Percentiles rank a stretch among this genome's conserved stretches.
phyloP scores from a whole-genome alignment of 2,113 vertebrate genomes.

The Myrmecobius fasciatus region DNA sequence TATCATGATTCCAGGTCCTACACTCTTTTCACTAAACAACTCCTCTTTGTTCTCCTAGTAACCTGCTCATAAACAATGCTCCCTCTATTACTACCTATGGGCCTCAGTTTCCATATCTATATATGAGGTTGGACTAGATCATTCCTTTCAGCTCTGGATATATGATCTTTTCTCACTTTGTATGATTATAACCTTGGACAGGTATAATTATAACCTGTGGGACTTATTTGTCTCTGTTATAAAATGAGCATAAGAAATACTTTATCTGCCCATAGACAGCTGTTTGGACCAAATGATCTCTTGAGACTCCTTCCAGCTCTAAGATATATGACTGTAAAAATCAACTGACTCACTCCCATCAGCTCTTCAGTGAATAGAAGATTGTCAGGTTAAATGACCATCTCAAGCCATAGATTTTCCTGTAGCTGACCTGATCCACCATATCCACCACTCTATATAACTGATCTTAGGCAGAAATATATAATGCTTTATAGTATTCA shows the following conservation, averaged over 20 bases:
- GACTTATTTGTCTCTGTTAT: neutral
- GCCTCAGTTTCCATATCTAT: neutral
- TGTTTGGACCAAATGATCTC: neutral
- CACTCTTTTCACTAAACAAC: neutral
- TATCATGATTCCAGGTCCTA: neutral
- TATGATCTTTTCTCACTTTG: neutral
- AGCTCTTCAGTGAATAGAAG: neutral
- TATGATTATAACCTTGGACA: neutral
- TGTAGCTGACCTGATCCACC: neutral
- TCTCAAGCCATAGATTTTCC: neutral
- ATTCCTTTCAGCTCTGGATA: neutral
- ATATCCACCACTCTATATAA: neutral
- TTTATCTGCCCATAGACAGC: neutral
- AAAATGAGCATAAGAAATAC: neutral
- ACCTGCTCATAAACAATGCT: neutral
- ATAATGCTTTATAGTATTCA: neutral
- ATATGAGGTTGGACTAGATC: neutral
- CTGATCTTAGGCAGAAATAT: neutral
- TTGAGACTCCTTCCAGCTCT: neutral
- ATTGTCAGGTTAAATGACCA: neutral
- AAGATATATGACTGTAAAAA: neutral
- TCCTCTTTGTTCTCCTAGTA: neutral
- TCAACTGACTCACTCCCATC: neutral
- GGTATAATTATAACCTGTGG: neutral
- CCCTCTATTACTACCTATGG: neutral